These are phyloP conservation scores for Enteromius radiatus DNA, from an alignment of 2,797 vertebrate species.

Conservation along the genomic window DNA sequence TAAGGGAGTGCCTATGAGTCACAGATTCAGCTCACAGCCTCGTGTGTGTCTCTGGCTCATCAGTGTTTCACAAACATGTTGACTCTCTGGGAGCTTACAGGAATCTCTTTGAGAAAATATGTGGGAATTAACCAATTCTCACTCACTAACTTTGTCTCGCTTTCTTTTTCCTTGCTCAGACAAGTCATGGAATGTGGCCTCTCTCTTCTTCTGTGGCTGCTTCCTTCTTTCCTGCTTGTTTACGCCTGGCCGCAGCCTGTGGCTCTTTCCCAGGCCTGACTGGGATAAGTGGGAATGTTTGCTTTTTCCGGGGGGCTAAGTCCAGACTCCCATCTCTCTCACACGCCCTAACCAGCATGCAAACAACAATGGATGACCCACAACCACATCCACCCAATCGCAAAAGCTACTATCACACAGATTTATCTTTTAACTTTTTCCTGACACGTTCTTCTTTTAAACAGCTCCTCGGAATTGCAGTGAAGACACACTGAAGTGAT, in stretches of 20 bases:
- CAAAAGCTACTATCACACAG: constrained; percentile 1
- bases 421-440: constrained; percentile 6
- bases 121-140: constrained; percentile 54
- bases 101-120: constrained; percentile 49
- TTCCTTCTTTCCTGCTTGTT: constrained; percentile 49
- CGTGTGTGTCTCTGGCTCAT: constrained; percentile 22
- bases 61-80: constrained; percentile 41
- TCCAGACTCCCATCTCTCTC: background rate
- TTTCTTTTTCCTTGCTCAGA: constrained; percentile 52
- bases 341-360: background rate
- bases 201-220: constrained; percentile 35
- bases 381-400: constrained; percentile 23
- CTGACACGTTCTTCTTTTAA: background rate
- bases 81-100: constrained; percentile 27
- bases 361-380: constrained; percentile 19
- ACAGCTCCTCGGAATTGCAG: background rate
- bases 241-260: constrained; percentile 28
- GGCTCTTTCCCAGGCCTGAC: constrained; percentile 20
- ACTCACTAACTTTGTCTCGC: constrained; percentile 18
- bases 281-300: constrained; percentile 38
- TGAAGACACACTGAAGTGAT: background rate
- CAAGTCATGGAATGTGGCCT: constrained; percentile 59
- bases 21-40: constrained; percentile 7
- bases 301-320: constrained; percentile 31
- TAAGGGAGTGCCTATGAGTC: constrained; percentile 21